Conservation (phyloP, 2,113 vertebrate genomes). For the Clarias macrocephalus region DNA sequence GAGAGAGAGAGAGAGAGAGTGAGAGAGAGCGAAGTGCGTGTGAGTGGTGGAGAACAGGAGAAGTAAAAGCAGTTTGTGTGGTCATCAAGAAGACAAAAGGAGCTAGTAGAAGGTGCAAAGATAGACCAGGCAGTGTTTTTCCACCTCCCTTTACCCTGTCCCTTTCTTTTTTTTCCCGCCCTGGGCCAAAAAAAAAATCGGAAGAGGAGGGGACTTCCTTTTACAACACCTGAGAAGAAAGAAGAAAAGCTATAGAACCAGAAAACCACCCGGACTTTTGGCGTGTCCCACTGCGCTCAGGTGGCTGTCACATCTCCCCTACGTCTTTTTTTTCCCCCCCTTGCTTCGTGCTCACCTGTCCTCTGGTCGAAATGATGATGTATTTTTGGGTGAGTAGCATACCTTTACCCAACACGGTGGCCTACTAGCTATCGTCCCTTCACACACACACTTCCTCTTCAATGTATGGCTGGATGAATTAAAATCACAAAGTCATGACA, state of each 20-base stretch:
- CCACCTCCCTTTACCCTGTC: conserved; percentile 7
- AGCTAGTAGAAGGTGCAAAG: conserved; percentile 55
- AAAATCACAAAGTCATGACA: conserved; percentile 7
- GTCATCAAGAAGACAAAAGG: conserved; percentile 43
- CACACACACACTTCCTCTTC: background rate
- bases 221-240: conserved; percentile 25
- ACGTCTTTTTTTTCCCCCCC: conserved; percentile 1
- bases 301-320: conserved; percentile 1
- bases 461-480: background rate
- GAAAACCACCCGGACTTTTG: conserved; percentile 4
- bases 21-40: conserved; percentile 9
- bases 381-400: conserved; percentile 66
- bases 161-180: conserved; percentile 16
- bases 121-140: conserved; percentile 36
- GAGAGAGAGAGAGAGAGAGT: conserved; percentile 4
- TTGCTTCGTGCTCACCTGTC: conserved; percentile 49
- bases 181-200: background rate
- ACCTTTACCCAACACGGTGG: conserved; percentile 19
- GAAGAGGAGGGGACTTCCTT: conserved; percentile 29
- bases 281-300: background rate
- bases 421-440: conserved; percentile 31
- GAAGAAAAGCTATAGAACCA: conserved; percentile 34
- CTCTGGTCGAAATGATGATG: conserved; percentile 64
- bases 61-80: conserved; percentile 40
- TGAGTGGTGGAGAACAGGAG: conserved; percentile 24